Evolutionary conservation across 1,140 invertebrate species (phyloP).

Genomic region (Nautilus pompilius): DNA sequence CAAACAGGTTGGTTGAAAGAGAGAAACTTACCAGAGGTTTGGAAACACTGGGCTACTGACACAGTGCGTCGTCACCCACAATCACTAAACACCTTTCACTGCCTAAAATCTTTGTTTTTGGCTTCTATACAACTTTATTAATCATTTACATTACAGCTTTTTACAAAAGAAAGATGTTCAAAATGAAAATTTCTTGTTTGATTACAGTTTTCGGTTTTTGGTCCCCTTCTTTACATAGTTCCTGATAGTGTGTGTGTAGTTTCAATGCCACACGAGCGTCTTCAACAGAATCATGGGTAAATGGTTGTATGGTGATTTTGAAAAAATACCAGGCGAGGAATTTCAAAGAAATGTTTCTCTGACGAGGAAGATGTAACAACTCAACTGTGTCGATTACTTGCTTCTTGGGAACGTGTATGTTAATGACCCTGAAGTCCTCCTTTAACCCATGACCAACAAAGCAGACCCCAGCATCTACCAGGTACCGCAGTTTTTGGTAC

Average conservation of each 20-base stretch:
- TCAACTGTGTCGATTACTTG: slow-evolving; percentile 87
- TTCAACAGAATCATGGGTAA: slow-evolving; percentile 86
- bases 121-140: too few species aligned
- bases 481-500: slow-evolving; percentile 80
- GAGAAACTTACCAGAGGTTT: too few species aligned
- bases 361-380: slow-evolving; percentile 82
- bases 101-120: too few species aligned
- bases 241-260: slow-evolving; percentile 75
- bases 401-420: slow-evolving; percentile 77
- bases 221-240: slow-evolving; percentile 60
- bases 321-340: slow-evolving; percentile 91
- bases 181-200: too few species aligned
- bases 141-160: too few species aligned
- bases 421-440: slow-evolving; percentile 90
- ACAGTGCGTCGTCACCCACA: too few species aligned
- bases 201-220: slow-evolving; percentile 64
- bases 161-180: too few species aligned
- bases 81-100: too few species aligned
- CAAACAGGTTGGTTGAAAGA: too few species aligned
- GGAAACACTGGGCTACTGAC: too few species aligned
- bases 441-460: slow-evolving; percentile 91
- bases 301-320: slow-evolving; percentile 80
- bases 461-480: slow-evolving; percentile 80
- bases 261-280: slow-evolving; percentile 82
- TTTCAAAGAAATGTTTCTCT: slow-evolving; percentile 83